These are phyloP conservation scores for Phocoena phocoena DNA, from an alignment of 2,113 vertebrate genomes.

Conservation along the genomic window DNA sequence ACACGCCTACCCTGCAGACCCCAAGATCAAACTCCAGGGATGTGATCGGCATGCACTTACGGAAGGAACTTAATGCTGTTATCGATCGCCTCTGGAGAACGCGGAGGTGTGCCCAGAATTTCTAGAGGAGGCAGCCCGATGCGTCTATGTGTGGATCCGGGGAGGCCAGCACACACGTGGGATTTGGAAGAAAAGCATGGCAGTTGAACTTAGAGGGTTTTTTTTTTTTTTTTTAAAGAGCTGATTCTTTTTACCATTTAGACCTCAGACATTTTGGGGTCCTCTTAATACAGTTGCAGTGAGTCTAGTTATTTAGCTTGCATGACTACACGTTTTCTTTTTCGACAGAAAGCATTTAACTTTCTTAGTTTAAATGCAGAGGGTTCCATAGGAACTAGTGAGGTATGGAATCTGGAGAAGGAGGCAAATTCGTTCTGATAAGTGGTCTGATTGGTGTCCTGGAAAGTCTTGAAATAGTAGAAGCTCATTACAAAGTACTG, in stretches of 20 bases:
- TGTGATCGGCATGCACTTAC: neutral
- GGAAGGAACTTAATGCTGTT: neutral
- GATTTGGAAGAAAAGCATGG: neutral
- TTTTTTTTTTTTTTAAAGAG: neutral
- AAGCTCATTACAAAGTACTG: constrained; percentile 41
- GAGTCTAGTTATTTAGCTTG: constrained; percentile 20
- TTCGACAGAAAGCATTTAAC: constrained; percentile 50
- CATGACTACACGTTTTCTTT: constrained; percentile 11
- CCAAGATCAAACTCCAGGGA: constrained; percentile 10
- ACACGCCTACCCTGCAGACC: neutral
- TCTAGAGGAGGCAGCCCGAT: neutral
- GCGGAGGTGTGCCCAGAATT: constrained; percentile 3
- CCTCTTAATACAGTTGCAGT: neutral
- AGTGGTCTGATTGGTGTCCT: constrained; percentile 59
- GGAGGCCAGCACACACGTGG: neutral
- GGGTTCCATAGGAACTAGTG: constrained; percentile 43
- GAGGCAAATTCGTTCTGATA: constrained; percentile 65
- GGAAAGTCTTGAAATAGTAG: constrained; percentile 69
- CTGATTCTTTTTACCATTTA: neutral
- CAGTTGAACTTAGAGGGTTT: neutral
- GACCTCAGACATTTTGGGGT: neutral
- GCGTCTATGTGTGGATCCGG: neutral
- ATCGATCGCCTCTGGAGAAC: constrained; percentile 19
- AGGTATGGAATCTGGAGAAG: constrained; percentile 59
- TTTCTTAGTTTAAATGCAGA: constrained; percentile 52